Evolutionary conservation across 2,888 invertebrate species (phyloP).

Genomic region (Rambutsinella grinnellia): DNA sequence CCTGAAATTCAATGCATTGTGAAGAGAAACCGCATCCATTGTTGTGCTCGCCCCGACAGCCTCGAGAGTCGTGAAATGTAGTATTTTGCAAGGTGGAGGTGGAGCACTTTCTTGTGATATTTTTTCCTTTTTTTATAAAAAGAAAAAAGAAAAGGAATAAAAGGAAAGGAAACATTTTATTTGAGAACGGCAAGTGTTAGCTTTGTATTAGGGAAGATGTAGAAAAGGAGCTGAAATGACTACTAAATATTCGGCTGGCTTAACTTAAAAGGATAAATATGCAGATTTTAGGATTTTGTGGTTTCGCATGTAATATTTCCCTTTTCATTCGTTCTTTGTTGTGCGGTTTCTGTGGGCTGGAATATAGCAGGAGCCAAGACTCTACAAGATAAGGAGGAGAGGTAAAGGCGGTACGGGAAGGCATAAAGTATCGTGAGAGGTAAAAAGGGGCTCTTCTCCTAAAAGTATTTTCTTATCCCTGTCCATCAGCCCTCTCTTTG

Average conservation of each 20-base stretch:
- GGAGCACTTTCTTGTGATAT: too few relatives aligned
- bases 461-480: background rate
- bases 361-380: background rate
- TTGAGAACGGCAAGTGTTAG: background rate
- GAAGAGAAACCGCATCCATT: background rate
- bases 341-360: background rate
- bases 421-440: background rate
- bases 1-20: background rate
- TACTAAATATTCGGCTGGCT: background rate
- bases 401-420: background rate
- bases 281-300: conserved; percentile 19
- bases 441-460: background rate
- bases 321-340: background rate
- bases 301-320: conserved; percentile 8
- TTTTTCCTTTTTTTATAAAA: background rate
- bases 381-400: background rate
- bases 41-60: too few relatives aligned
- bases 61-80: too few relatives aligned
- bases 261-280: background rate
- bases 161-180: background rate
- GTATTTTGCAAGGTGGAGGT: too few relatives aligned
- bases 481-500: background rate
- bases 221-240: conserved; percentile 1
- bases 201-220: background rate
- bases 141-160: background rate